These are phyloP conservation scores for Sylvicapra grimmia DNA, from an alignment of 2,113 vertebrate genomes.

Conservation along the genomic window DNA sequence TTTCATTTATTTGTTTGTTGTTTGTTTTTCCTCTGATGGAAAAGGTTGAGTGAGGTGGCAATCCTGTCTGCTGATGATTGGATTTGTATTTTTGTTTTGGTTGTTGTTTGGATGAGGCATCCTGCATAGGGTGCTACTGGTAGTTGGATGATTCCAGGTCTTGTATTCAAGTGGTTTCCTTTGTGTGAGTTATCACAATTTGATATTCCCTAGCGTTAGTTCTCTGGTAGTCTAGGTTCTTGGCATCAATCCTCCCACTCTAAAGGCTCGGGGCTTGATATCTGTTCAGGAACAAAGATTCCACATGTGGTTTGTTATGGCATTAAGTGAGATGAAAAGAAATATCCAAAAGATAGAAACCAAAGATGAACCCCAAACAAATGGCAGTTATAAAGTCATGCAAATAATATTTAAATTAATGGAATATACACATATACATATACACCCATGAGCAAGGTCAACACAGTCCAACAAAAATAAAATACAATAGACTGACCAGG, in stretches of 20 bases:
- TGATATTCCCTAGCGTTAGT: background rate
- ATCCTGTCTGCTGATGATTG: background rate
- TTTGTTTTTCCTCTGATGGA: background rate
- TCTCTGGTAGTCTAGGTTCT: background rate
- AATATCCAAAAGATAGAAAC: rapidly evolving
- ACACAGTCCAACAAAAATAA: background rate
- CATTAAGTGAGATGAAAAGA: background rate
- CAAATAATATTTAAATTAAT: background rate
- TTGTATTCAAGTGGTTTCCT: background rate
- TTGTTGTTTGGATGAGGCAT: background rate
- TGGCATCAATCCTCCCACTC: background rate
- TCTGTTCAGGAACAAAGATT: background rate
- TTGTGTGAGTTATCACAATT: background rate
- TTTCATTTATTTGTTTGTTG: background rate
- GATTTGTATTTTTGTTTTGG: background rate
- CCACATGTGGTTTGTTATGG: background rate
- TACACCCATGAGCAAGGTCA: background rate
- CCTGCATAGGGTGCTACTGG: background rate
- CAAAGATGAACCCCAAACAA: background rate
- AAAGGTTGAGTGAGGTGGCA: background rate
- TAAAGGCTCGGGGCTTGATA: background rate
- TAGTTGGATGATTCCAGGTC: background rate
- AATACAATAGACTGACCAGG: background rate
- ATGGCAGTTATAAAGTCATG: background rate
- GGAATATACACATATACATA: background rate